Evolutionary conservation across 2,113 vertebrate species (phyloP).

Genomic region (Hemiscyllium ocellatum): DNA sequence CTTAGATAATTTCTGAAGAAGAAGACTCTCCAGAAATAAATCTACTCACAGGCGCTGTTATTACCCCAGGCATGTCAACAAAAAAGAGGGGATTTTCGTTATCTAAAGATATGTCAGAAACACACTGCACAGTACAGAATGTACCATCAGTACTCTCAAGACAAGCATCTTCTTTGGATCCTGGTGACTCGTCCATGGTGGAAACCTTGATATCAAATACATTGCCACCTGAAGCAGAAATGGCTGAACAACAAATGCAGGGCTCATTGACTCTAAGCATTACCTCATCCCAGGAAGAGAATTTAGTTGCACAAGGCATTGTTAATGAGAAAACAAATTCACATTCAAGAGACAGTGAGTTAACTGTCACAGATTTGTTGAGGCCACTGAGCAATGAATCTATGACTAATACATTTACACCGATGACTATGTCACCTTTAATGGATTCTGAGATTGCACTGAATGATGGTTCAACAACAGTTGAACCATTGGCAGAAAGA

Average conservation of each 20-base stretch:
- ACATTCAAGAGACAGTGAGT: constrained; percentile 20
- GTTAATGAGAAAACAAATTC: not conserved
- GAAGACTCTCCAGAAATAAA: constrained; percentile 45
- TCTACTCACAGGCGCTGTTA: constrained; percentile 39
- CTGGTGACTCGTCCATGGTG: not conserved
- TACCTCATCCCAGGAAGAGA: not conserved
- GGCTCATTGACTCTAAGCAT: not conserved
- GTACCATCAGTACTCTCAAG: not conserved
- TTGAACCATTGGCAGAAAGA: constrained; percentile 42
- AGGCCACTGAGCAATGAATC: constrained; percentile 40
- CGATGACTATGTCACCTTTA: constrained; percentile 38
- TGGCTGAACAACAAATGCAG: not conserved
- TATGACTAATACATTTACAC: constrained; percentile 21
- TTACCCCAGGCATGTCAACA: constrained; percentile 14
- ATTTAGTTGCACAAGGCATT: not conserved
- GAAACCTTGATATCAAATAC: not conserved
- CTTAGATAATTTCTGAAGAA: constrained; percentile 42
- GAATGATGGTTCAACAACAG: constrained; percentile 26
- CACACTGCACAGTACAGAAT: not conserved
- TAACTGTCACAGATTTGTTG: constrained; percentile 42
- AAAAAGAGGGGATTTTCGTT: too few species aligned
- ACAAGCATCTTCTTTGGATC: not conserved
- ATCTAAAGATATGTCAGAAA: not conserved
- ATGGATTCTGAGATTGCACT: constrained; percentile 34
- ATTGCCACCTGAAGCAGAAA: not conserved